Evolutionary conservation across 2,797 vertebrate genomes (phyloP).

Genomic region (Sebastes hubbsi): DNA sequence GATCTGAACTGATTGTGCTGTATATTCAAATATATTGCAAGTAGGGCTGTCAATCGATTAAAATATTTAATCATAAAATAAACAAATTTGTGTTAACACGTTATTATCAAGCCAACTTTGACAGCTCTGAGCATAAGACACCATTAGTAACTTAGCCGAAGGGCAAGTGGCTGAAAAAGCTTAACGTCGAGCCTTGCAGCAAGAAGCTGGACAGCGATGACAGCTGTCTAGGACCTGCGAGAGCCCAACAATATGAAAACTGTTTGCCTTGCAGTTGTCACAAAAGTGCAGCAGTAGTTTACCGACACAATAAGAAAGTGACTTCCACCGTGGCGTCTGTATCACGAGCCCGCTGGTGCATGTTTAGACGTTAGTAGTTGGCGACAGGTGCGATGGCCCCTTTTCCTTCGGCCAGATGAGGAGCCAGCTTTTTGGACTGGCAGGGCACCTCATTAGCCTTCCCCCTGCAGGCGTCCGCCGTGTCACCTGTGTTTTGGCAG

Average conservation of each 20-base stretch:
- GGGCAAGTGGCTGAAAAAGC: too few species aligned
- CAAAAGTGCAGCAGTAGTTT: neutral
- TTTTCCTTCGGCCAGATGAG: conserved; percentile 22
- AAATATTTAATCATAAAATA: too few species aligned
- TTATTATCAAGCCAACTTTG: too few species aligned
- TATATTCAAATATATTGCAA: neutral
- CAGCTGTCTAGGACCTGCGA: neutral
- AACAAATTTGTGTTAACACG: too few species aligned
- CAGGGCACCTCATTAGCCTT: conserved; percentile 55
- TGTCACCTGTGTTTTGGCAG: conserved; percentile 43
- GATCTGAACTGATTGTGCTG: neutral
- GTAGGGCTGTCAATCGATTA: too few species aligned
- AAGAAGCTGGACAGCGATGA: neutral
- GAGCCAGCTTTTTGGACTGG: conserved; percentile 29
- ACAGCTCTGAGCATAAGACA: neutral
- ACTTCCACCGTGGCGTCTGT: neutral
- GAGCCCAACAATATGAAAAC: neutral
- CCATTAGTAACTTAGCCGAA: neutral
- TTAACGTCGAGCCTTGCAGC: neutral
- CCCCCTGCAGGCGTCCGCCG: conserved; percentile 21
- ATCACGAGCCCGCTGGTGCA: neutral
- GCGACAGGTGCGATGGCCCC: neutral
- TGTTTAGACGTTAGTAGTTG: neutral
- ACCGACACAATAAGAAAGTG: neutral
- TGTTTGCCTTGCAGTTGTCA: neutral